These are phyloP conservation scores for Jordanella pulchra DNA, from an alignment of 2,797 vertebrate species.

Conservation along the genomic window DNA sequence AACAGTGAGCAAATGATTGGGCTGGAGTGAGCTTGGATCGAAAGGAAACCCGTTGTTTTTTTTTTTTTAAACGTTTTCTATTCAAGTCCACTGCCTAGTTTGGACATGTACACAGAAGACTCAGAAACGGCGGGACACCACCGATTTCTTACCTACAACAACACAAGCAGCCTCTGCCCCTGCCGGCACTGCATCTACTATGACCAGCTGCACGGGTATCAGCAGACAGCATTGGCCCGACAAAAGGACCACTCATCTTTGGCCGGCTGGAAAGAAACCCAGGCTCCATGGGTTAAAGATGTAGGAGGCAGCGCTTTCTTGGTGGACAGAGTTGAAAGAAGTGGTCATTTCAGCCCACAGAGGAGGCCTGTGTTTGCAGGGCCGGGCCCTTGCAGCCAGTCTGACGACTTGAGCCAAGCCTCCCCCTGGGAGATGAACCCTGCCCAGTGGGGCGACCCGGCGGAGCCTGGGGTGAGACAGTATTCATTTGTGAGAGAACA, in stretches of 20 bases:
- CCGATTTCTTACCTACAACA: conserved; percentile 53
- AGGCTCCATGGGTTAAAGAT: conserved; percentile 58
- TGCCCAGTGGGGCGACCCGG: conserved; percentile 65
- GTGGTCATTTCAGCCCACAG: conserved; percentile 69
- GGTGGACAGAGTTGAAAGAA: conserved; percentile 58
- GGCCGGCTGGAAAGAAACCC: conserved; percentile 57
- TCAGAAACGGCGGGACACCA: conserved; percentile 66
- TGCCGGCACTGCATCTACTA: conserved; percentile 66
- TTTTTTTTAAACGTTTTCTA: conserved; percentile 68
- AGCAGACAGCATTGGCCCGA: conserved; percentile 39
- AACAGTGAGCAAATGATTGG: conserved; percentile 80
- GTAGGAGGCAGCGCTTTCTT: conserved; percentile 49
- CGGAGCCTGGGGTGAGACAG: conserved; percentile 61
- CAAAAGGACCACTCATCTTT: conserved; percentile 59
- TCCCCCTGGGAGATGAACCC: conserved; percentile 66
- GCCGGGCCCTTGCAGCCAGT: conserved; percentile 53
- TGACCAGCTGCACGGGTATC: conserved; percentile 42
- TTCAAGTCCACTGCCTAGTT: conserved; percentile 60
- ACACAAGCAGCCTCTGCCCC: conserved; percentile 48
- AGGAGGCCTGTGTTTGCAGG: conserved; percentile 74
- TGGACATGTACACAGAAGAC: conserved; percentile 81
- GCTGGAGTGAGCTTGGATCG: conserved; percentile 62
- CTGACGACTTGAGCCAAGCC: conserved; percentile 55
- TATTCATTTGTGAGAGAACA: conserved; percentile 71
- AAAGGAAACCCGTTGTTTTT: conserved; percentile 75